Conservation (phyloP, 2,888 invertebrate genomes). For the Ochropleura leucogaster region DNA sequence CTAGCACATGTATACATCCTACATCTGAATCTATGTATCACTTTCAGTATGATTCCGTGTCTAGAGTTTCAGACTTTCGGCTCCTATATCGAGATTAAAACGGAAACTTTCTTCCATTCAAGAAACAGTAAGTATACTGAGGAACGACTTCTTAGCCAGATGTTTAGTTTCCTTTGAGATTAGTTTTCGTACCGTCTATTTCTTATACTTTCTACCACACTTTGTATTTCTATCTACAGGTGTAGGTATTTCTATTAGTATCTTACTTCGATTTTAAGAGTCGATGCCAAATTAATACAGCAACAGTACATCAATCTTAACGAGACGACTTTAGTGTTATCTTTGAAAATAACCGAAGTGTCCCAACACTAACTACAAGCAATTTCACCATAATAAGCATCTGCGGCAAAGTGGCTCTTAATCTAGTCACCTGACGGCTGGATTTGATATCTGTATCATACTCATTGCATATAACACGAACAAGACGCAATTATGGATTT, state of each 20-base stretch:
- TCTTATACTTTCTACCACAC: background rate
- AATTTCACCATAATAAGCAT: slow-evolving; percentile 46
- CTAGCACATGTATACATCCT: too few species aligned
- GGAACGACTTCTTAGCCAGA: slow-evolving; percentile 20
- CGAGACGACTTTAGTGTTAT: slow-evolving; percentile 14
- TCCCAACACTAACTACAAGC: slow-evolving; percentile 32
- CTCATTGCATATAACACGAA: slow-evolving; percentile 32
- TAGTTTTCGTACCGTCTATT: slow-evolving; percentile 10
- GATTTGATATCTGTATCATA: slow-evolving; percentile 37
- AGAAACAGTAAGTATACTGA: slow-evolving; percentile 12
- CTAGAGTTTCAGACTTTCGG: slow-evolving; percentile 33
- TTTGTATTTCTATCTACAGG: background rate
- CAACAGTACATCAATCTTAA: background rate
- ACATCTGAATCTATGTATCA: background rate
- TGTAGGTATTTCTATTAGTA: background rate
- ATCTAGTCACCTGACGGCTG: slow-evolving; percentile 30
- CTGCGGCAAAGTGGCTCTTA: slow-evolving; percentile 25
- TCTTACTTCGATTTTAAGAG: background rate
- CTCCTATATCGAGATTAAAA: slow-evolving; percentile 35
- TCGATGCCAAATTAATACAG: slow-evolving; percentile 7
- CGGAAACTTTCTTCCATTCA: slow-evolving; percentile 27
- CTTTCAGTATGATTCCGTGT: background rate
- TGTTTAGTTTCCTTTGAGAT: slow-evolving; percentile 29
- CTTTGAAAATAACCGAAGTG: slow-evolving; percentile 30
- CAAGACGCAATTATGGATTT: slow-evolving; percentile 39